A percentile compares a stretch with the other conserved stretches of the same genome.
phyloP scores from a whole-genome alignment of 1,140 invertebrate genomes.

The Drosophila athabasca region DNA sequence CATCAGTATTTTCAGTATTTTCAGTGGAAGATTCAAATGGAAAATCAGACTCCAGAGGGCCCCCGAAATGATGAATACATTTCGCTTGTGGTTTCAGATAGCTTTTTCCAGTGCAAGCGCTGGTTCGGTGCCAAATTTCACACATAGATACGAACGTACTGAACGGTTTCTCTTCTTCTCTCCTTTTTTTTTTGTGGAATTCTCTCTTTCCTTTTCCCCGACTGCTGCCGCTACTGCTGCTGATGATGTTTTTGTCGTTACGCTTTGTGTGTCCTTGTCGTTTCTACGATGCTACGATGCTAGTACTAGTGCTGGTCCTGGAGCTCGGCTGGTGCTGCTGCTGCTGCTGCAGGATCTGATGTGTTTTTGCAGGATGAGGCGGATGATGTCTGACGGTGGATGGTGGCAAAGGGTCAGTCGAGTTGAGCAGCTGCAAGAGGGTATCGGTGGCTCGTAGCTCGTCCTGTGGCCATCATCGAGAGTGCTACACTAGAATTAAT shows the following conservation, averaged over 20 bases:
- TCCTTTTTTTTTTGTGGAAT: slow-evolving; percentile 5
- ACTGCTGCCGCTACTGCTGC: slow-evolving; percentile 15
- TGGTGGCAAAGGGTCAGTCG: slow-evolving; percentile 29
- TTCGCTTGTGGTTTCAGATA: slow-evolving; percentile 7
- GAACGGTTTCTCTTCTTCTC: slow-evolving; percentile 22
- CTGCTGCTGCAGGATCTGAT: slow-evolving; percentile 23
- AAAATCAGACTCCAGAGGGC: background rate
- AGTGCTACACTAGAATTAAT: slow-evolving; percentile 49
- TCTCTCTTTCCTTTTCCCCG: slow-evolving; percentile 11
- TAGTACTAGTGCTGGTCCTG: no score
- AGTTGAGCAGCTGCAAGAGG: slow-evolving; percentile 24
- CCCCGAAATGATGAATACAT: slow-evolving; percentile 10
- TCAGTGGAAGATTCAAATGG: no score
- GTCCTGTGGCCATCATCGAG: slow-evolving; percentile 38
- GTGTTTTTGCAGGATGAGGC: slow-evolving; percentile 27
- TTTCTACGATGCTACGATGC: background rate
- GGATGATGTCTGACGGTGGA: background rate
- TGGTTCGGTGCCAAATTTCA: slow-evolving; percentile 46
- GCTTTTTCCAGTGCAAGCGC: slow-evolving; percentile 34
- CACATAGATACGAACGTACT: slow-evolving; percentile 23
- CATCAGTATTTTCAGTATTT: no score
- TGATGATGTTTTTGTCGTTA: slow-evolving; percentile 52
- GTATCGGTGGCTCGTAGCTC: slow-evolving; percentile 13
- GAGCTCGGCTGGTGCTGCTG: no score
- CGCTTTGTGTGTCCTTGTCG: slow-evolving; percentile 32